These are phyloP conservation scores for Opisthograptis luteolata DNA, from an alignment of 2,888 invertebrate genomes.

Conservation along the genomic window DNA sequence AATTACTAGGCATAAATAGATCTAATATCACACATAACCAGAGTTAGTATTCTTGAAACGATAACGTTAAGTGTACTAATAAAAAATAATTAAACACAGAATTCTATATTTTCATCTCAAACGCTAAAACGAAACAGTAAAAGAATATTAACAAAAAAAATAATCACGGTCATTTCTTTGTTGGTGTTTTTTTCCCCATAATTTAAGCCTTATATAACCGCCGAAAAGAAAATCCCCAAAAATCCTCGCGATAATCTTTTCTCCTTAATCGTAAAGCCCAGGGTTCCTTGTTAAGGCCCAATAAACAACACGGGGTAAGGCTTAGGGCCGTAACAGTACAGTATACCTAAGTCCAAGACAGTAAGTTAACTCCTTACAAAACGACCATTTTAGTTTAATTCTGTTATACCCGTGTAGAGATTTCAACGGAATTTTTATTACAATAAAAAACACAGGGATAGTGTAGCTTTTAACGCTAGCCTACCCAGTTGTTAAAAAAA, in stretches of 20 bases:
- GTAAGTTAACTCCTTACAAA: constrained; percentile 6
- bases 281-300: constrained; percentile 40
- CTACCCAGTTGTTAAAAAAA: too few species aligned
- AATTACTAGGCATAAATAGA: too few species aligned
- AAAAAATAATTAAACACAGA: too few species aligned
- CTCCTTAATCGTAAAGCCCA: constrained; percentile 38
- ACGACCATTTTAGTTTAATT: background rate
- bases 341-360: constrained; percentile 1
- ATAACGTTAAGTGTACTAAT: too few species aligned
- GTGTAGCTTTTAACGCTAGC: too few species aligned
- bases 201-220: constrained; percentile 20
- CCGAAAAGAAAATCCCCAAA: constrained; percentile 37
- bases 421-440: too few species aligned
- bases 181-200: constrained; percentile 21
- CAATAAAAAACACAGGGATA: too few species aligned
- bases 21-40: too few species aligned
- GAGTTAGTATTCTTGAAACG: too few species aligned
- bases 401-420: too few species aligned
- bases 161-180: constrained; percentile 12
- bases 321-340: constrained; percentile 30
- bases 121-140: too few species aligned
- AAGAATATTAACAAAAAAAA: background rate
- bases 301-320: constrained; percentile 38
- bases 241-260: constrained; percentile 40
- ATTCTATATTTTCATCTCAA: too few species aligned